Percentiles rank a stretch among this genome's conserved stretches.
These are phyloP conservation scores for Bufo gargarizans DNA, from an alignment of 2,113 vertebrate genomes.

Conservation along the genomic window DNA sequence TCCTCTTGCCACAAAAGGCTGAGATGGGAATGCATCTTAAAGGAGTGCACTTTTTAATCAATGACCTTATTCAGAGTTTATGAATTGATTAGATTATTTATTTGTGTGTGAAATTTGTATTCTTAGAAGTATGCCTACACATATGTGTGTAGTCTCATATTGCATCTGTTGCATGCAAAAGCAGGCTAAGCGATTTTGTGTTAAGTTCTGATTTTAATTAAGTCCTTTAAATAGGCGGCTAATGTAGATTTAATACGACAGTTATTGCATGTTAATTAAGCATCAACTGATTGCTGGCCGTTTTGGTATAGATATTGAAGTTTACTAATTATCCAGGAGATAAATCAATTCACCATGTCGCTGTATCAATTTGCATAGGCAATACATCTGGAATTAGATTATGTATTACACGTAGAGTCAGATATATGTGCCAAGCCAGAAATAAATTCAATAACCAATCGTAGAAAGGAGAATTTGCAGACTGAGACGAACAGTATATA, in stretches of 20 bases:
- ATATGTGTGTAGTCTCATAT: not conserved
- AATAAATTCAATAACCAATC: conserved; percentile 43
- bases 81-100: not conserved
- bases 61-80: not conserved
- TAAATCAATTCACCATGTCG: conserved; percentile 77
- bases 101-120: not conserved
- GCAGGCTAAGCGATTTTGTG: conserved; percentile 35
- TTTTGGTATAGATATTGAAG: conserved; percentile 76
- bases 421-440: conserved; percentile 51
- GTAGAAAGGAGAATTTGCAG: conserved; percentile 32
- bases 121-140: not conserved
- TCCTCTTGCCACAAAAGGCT: too few species aligned
- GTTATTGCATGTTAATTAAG: conserved; percentile 84
- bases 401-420: conserved; percentile 56
- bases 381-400: conserved; percentile 70
- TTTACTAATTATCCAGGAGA: conserved; percentile 82
- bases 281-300: conserved; percentile 79
- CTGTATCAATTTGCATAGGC: conserved; percentile 73
- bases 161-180: conserved; percentile 33
- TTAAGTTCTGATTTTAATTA: conserved; percentile 72
- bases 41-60: not conserved
- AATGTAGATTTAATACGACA: conserved; percentile 82
- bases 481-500: conserved; percentile 3
- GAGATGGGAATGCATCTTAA: not conserved
- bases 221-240: conserved; percentile 75